These are phyloP conservation scores for Bombus sibiricus DNA, from an alignment of 1,140 invertebrate species.

Conservation along the genomic window DNA sequence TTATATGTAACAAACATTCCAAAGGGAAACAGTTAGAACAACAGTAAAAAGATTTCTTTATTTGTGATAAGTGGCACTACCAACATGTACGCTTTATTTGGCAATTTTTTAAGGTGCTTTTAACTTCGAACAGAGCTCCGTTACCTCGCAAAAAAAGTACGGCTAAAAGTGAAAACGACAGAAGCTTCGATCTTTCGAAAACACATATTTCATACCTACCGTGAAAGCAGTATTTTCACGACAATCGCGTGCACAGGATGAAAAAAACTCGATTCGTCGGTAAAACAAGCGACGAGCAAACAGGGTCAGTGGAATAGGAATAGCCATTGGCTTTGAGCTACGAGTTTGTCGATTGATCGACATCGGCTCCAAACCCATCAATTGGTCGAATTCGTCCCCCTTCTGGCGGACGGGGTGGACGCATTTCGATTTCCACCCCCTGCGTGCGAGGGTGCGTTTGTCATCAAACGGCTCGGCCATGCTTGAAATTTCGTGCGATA, in stretches of 20 bases:
- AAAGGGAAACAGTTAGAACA: not conserved
- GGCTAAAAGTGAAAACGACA: constrained; percentile 18
- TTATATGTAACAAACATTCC: not conserved
- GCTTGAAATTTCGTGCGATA: constrained; percentile 73
- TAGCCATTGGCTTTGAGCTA: constrained; percentile 60
- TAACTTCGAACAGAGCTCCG: not conserved
- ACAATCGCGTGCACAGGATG: not conserved
- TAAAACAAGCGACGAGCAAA: constrained; percentile 60
- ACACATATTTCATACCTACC: constrained; percentile 14
- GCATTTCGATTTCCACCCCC: constrained; percentile 71
- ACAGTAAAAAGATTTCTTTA: not conserved
- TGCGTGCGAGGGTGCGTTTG: constrained; percentile 68
- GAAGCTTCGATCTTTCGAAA: not conserved
- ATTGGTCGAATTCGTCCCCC: constrained; percentile 73
- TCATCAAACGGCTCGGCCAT: constrained; percentile 74
- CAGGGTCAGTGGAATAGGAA: constrained; percentile 68
- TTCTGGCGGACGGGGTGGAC: constrained; percentile 62
- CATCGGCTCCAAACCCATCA: constrained; percentile 65
- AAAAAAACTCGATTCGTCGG: constrained; percentile 53
- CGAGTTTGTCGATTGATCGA: constrained; percentile 73
- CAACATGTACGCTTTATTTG: not conserved
- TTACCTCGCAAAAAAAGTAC: not conserved
- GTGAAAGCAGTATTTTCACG: constrained; percentile 12
- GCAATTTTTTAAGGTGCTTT: not conserved
- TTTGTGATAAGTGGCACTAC: not conserved